phyloP scores from a whole-genome alignment of 1,140 invertebrate genomes.

The Druon quercuslanigerum region DNA sequence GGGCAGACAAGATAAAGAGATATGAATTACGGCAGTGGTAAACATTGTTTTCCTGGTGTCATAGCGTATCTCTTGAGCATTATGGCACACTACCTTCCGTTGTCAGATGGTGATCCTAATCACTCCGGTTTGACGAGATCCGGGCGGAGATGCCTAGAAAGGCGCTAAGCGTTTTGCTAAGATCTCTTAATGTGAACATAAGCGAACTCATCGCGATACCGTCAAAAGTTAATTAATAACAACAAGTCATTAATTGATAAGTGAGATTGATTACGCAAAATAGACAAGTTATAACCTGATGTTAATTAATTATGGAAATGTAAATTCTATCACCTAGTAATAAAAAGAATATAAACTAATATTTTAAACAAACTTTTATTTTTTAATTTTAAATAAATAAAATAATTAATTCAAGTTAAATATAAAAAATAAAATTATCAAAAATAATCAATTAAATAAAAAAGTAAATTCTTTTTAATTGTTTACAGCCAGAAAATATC shows the following conservation, averaged over 20 bases:
- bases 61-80: slow-evolving; percentile 16
- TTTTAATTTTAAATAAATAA: neutral
- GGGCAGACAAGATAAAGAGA: neutral
- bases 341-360: neutral
- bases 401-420: neutral
- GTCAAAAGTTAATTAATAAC: slow-evolving; percentile 16
- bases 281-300: neutral
- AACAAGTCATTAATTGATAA: neutral
- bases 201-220: slow-evolving; percentile 2
- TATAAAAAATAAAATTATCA: too few relatives aligned
- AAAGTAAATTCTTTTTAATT: too few relatives aligned
- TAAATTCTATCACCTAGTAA: too few relatives aligned
- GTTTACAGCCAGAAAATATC: too few relatives aligned
- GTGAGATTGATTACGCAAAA: neutral
- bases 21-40: neutral
- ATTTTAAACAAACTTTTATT: neutral
- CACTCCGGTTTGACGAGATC: slow-evolving; percentile 40
- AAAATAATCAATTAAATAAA: too few relatives aligned
- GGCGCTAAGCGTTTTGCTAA: slow-evolving; percentile 20
- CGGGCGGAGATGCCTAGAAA: slow-evolving; percentile 38
- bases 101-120: slow-evolving; percentile 39
- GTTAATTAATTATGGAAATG: too few relatives aligned
- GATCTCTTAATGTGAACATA: neutral
- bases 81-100: slow-evolving; percentile 7
- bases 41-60: slow-evolving; percentile 6